Conservation (phyloP, 37 sponge, comb jelly and placozoan species). For the Hexactinellida sp. region DNA sequence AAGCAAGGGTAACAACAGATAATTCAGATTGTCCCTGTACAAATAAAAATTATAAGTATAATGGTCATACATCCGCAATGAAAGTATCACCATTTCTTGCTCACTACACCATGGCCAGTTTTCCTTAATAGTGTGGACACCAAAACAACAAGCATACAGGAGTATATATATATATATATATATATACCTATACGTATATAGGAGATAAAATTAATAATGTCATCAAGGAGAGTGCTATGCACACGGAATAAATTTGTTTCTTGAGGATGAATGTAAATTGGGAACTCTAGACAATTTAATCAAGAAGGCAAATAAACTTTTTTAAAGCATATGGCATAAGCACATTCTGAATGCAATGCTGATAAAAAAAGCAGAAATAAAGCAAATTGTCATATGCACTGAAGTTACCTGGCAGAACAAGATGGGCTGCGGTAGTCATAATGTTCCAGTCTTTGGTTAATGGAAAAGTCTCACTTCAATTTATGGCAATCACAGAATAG, state of each 20-base stretch:
- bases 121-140: background rate
- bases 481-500: background rate
- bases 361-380: background rate
- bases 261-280: background rate
- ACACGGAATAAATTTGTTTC: background rate
- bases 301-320: background rate
- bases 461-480: background rate
- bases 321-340: background rate
- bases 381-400: background rate
- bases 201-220: background rate
- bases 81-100: background rate
- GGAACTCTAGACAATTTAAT: background rate
- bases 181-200: no score
- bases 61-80: background rate
- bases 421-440: background rate
- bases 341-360: no score
- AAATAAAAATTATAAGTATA: background rate
- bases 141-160: background rate
- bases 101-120: background rate
- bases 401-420: background rate
- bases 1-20: background rate
- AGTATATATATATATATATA: no score
- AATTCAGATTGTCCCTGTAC: background rate
- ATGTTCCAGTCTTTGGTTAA: background rate
- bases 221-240: background rate